A percentile compares a stretch with the other conserved stretches of the same genome.
phyloP scores from a whole-genome alignment of 2,888 invertebrate species.

The Terebella lapidaria region DNA sequence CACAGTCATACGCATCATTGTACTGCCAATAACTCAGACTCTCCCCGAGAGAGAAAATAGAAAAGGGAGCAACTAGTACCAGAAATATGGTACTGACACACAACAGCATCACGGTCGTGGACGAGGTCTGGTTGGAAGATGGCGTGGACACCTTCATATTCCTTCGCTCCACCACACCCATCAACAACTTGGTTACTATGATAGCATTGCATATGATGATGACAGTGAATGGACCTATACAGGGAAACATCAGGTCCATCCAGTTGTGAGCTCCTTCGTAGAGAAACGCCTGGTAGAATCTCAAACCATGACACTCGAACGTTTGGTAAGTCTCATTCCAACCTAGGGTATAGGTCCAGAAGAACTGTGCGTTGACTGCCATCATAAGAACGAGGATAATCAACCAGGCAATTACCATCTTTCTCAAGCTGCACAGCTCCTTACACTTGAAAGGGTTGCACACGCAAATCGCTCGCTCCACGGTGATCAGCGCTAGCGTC shows the following conservation, averaged over 20 bases:
- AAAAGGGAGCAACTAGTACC: too few species aligned
- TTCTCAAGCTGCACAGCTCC: background rate
- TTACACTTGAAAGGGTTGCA: background rate
- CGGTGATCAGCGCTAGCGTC: background rate
- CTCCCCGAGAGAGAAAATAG: too few species aligned
- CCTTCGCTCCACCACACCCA: background rate
- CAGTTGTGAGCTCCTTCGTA: background rate
- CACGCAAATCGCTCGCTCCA: background rate
- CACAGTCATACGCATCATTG: too few species aligned
- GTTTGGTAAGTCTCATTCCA: background rate
- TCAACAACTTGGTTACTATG: background rate
- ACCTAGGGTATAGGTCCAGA: background rate
- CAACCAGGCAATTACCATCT: background rate
- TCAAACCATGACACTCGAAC: background rate
- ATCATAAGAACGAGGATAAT: background rate
- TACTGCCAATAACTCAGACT: too few species aligned
- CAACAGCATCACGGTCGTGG: background rate
- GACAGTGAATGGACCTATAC: background rate
- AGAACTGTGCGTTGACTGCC: background rate
- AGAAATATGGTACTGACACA: too few species aligned
- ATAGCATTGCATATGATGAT: background rate
- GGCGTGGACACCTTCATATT: background rate
- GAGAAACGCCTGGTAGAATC: background rate
- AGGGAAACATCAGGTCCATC: background rate
- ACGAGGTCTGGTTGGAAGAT: background rate